Evolutionary conservation across 1,140 invertebrate genomes (phyloP).

Genomic region (Rhagoletis zephyria): DNA sequence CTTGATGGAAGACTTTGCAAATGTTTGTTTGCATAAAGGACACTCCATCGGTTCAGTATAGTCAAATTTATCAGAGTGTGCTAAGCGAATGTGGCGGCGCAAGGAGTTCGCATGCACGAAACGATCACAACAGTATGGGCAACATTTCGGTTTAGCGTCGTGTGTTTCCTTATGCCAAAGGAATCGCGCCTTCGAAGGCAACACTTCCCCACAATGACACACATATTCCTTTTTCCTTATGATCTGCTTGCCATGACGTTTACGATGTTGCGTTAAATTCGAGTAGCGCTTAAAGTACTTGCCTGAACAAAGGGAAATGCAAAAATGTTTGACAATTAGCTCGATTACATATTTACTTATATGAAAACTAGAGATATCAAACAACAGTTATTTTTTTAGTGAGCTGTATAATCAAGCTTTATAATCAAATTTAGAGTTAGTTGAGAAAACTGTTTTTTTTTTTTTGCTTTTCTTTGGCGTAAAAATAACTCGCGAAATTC

Average conservation of each 20-base stretch:
- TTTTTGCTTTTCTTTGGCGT: too few relatives aligned
- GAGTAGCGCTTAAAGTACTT: conserved; percentile 88
- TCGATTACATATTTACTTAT: too few relatives aligned
- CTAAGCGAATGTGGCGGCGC: conserved; percentile 85
- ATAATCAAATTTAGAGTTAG: too few relatives aligned
- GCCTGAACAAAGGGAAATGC: conserved; percentile 57
- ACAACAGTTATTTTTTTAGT: too few relatives aligned
- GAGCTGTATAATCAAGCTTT: too few relatives aligned
- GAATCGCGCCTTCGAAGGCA: conserved; percentile 86
- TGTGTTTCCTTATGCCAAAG: conserved; percentile 90
- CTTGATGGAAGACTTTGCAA: conserved; percentile 84
- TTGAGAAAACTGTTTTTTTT: too few relatives aligned
- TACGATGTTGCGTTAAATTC: conserved; percentile 88
- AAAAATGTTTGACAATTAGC: not conserved
- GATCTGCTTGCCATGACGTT: conserved; percentile 79
- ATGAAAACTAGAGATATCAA: too few relatives aligned
- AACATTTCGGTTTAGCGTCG: conserved; percentile 86
- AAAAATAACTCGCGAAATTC: too few relatives aligned
- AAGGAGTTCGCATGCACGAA: conserved; percentile 87
- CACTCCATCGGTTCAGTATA: conserved; percentile 84
- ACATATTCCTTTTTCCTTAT: conserved; percentile 85
- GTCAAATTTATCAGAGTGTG: conserved; percentile 85
- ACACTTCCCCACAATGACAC: conserved; percentile 85
- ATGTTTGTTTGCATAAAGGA: conserved; percentile 85
- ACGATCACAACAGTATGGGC: conserved; percentile 86